Base-by-base conservation (phyloP, 2,797 vertebrate species). In the Coregonus ussuriensis region DNA sequence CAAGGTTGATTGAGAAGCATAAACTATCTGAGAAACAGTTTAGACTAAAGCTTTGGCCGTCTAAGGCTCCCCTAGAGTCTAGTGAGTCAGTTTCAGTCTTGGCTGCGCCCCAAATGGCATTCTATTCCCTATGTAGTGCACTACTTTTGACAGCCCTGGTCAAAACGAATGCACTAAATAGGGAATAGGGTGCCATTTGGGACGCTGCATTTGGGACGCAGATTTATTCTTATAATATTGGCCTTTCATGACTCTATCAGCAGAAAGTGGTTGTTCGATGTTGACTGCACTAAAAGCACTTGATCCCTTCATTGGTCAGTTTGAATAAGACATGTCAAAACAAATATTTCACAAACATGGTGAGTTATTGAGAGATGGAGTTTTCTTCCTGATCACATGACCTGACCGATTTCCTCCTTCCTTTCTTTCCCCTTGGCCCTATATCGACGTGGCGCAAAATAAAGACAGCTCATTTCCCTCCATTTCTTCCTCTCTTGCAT, bases 1-100 rank as follows among this genome's bases (percentile, higher is more conserved):
- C 92, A 94, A 94, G 93, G 93, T 93, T 93, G 93, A 94, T 89
- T 91, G 89, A 83, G 77, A 92, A 91, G 84, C 90, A 89, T 91
- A 91, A 88, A 93, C 88, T 88, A 86, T 87, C 79, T 82, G 73
- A 80, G 86, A 78, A 62, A 87, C 84, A 84, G 80, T 88, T 86
- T 85, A 83, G 87, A 83, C 82, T 59, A 73, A 77, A 76, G 59
- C 77, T 73, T 67, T 86, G 83, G 79, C 81, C 25, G 74, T 83
- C 77, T 78, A 59, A 75, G 74, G 35, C 59, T 18, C 67, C 82
- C 65, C 21, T 21, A 21, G 21, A 21, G 21, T 21, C 75, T 76
- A 29, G 29, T 33, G 67, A 33, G 4, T 41, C 33, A n/a, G 14
- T 4, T 21, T 21, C 0, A 21, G 21, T 62, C 59, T 7, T 47